Evolutionary conservation across 2,797 vertebrate species (phyloP).

Genomic region (Chaenodraco wilsoni): DNA sequence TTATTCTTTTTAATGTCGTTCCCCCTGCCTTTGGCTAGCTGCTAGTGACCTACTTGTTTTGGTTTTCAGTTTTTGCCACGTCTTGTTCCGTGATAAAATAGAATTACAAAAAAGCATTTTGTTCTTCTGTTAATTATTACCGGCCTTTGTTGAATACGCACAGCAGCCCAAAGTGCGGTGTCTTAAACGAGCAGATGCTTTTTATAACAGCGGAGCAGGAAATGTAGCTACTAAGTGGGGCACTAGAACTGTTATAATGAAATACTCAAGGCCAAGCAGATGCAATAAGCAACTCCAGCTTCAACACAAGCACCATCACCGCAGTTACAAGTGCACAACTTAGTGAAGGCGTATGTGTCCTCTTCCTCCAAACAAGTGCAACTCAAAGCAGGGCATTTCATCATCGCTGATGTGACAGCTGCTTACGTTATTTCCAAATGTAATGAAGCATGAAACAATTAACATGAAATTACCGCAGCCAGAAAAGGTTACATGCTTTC

Average conservation of each 20-base stretch:
- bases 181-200: slow-evolving; percentile 45
- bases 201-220: slow-evolving; percentile 31
- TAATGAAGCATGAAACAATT: slow-evolving; percentile 72
- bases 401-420: slow-evolving; percentile 56
- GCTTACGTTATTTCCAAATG: slow-evolving; percentile 58
- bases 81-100: slow-evolving; percentile 72
- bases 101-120: slow-evolving; percentile 77
- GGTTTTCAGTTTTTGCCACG: slow-evolving; percentile 68
- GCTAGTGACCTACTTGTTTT: slow-evolving; percentile 83
- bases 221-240: slow-evolving; percentile 65
- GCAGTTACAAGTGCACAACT: slow-evolving; percentile 32
- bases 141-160: slow-evolving; percentile 54
- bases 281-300: slow-evolving; percentile 36
- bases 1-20: slow-evolving; percentile 84
- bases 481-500: slow-evolving; percentile 64
- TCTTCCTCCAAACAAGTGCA: slow-evolving; percentile 28
- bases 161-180: slow-evolving; percentile 53
- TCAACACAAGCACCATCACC: slow-evolving; percentile 26
- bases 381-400: slow-evolving; percentile 60
- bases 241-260: slow-evolving; percentile 59
- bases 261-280: slow-evolving; percentile 61
- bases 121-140: slow-evolving; percentile 73
- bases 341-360: not conserved
- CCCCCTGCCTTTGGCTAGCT: slow-evolving; percentile 79
- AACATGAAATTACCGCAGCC: slow-evolving; percentile 61